Percentiles rank a stretch among this genome's conserved stretches.
Evolutionary conservation across 2,888 invertebrate genomes (phyloP).

Genomic region (Xylota segnis): DNA sequence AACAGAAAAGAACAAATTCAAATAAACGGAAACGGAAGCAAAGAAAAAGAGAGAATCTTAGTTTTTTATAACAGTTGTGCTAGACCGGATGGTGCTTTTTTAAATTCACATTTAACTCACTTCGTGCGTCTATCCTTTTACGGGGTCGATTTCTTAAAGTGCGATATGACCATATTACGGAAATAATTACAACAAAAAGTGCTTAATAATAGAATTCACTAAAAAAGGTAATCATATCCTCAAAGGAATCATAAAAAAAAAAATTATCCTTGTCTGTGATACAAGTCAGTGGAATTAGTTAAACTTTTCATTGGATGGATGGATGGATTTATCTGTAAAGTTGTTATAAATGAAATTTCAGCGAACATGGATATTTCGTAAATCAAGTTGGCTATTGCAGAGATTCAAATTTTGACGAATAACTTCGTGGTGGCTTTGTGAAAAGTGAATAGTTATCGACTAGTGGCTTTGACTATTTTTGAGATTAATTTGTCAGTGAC

Average conservation of each 20-base stretch:
- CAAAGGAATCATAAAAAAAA: conserved; percentile 1
- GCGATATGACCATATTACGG: conserved; percentile 56
- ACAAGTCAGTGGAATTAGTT: background rate
- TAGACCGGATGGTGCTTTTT: conserved; percentile 71
- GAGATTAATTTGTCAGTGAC: background rate
- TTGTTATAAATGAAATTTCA: conserved; percentile 13
- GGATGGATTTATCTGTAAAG: conserved; percentile 24
- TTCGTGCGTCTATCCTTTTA: conserved; percentile 65
- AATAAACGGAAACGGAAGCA: conserved; percentile 72
- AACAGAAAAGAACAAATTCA: conserved; percentile 17
- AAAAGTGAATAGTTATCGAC: background rate
- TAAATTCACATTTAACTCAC: conserved; percentile 44
- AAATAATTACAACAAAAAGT: conserved; percentile 55
- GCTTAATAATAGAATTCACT: conserved; percentile 45
- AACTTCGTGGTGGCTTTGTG: background rate
- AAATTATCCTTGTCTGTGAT: conserved; percentile 20
- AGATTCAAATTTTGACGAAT: background rate
- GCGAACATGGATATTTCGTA: conserved; percentile 28
- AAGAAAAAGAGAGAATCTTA: conserved; percentile 62
- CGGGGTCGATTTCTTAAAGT: conserved; percentile 27
- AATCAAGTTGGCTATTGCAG: conserved; percentile 11
- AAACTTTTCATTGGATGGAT: conserved; percentile 15
- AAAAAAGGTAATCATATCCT: conserved; percentile 59
- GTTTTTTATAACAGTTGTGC: conserved; percentile 66
- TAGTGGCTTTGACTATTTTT: background rate